Base-by-base conservation (phyloP, 1,140 invertebrate species). In the Aethina tumida region DNA sequence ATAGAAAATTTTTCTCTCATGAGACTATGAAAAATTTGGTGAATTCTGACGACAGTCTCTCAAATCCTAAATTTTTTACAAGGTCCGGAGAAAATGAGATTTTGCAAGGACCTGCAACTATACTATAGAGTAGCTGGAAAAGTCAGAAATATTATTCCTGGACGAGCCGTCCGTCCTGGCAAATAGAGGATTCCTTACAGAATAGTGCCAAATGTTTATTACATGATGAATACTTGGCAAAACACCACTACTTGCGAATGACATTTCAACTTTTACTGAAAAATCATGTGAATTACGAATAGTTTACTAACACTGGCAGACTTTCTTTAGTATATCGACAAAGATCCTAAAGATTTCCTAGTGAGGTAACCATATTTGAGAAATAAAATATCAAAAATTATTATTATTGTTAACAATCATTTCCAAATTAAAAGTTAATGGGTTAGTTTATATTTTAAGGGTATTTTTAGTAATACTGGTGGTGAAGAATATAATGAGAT, bases 301-400 rank as follows among this genome's bases (percentile, higher is more conserved):
- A 85, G 84, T 89, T 71, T 85, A 29, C 83, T 91, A 64, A 74
- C 96, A 32, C 76, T 97, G 35, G 81, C 81, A 14, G 87, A 92
- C 65, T 66, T 97, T 29, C 71, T 97, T 32, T 70, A 90, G 13
- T 85, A 82, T 55, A 86, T 87, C 27, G 90, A 94, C 50, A 90
- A 84, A 80, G 92, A 97, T 67, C 87, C 90, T 2, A 92, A 91
- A 54, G 89, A 93, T 58, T 96, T 95, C 62, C 63, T 94, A 28
- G 74, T 77, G 2, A 83, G 85, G 4, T 97, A 93, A n/a, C n/a
- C n/a, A n/a, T n/a, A n/a, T n/a, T n/a, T n/a, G n/a, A n/a, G n/a
- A n/a, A n/a, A n/a, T n/a, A n/a, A n/a, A n/a, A n/a, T n/a, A n/a
- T n/a, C n/a, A n/a, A n/a, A n/a, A n/a, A n/a, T n/a, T n/a, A n/a